Conservation (phyloP, 2,797 vertebrate genomes). For the Eutrigla gurnardus region DNA sequence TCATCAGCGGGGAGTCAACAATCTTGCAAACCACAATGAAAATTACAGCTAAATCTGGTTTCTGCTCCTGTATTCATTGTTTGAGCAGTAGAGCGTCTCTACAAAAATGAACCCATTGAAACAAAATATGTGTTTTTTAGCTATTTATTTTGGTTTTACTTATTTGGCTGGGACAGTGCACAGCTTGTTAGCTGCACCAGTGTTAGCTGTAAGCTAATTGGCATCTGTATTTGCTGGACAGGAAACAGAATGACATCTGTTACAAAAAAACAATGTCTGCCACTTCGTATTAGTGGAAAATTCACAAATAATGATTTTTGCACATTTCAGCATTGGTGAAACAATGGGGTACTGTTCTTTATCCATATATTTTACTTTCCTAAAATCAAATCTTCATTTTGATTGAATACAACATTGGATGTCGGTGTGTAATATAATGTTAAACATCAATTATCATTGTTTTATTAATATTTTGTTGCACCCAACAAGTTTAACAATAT, state of each 20-base stretch:
- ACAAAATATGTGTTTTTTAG: too few species aligned
- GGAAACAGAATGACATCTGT: too few species aligned
- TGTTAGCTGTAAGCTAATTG: too few species aligned
- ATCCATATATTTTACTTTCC: background rate
- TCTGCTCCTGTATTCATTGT: background rate
- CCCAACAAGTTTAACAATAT: too few species aligned
- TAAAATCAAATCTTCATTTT: background rate
- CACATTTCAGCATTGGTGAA: background rate
- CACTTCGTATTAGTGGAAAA: too few species aligned
- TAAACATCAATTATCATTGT: background rate
- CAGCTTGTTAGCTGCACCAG: too few species aligned
- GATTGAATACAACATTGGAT: too few species aligned
- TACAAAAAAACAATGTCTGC: too few species aligned
- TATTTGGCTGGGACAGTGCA: too few species aligned
- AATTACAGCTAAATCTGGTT: background rate
- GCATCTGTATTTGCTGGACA: too few species aligned
- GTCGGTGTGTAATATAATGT: background rate
- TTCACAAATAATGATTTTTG: background rate
- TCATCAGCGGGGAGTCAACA: slow-evolving; percentile 30
- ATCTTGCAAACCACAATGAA: slow-evolving; percentile 18
- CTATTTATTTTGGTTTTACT: too few species aligned
- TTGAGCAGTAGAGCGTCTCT: background rate
- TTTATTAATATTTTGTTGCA: background rate
- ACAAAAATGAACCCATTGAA: background rate
- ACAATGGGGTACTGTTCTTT: background rate